Base-by-base conservation (phyloP, 23 tunicate species). In the Clavelina lepadiformis region DNA sequence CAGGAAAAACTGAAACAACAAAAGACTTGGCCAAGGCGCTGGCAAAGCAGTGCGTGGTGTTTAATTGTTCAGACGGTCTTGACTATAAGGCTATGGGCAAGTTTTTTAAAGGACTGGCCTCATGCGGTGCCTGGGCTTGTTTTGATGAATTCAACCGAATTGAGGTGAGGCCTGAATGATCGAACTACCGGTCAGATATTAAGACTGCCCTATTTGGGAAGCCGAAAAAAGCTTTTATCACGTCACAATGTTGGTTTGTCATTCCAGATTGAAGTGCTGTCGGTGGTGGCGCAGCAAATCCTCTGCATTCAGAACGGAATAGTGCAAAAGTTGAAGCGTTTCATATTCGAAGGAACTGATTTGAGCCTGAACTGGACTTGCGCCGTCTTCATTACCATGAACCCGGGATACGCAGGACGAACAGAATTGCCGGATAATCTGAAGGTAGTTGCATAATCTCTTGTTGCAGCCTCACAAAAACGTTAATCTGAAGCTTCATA, bases 51-150 rank as follows among this genome's bases (percentile, higher is more conserved):
- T 91, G 98, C 47, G 98, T 91, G 27, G 98, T 91, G 63, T 91
- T 91, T 68, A 91, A 91, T 65, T 91, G 98, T 73, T 91, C 98
- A 3, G 98, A 91, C 56, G 98, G 98, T 8, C 86, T 91, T 13
- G 98, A 91, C 51, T 91, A 91, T 77, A 91, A 91, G 47, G 98
- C 98, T 65, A 91, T 91, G 98, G 98, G 98, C 20, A 91, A 91
- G 72, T 91, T 91, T 41, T 91, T 91, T 68, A 91, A 91, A 52
- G 98, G 98, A 0, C 80, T 91, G 47, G 98, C 98, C 24, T 84
- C 98, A 4, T 91, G 98, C 61, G 98, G 98, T 2, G 98, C 98
- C 3, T 91, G 98, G 98, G 98, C 98, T 28, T 91, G 98, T 51
- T 91, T 91, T 50, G 98, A 91, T 53, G 98, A 91, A 58, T 91